Evolutionary conservation across 2,888 invertebrate genomes (phyloP), one percentile per base, ranked within the genome.

Genomic region (Actias luna): DNA sequence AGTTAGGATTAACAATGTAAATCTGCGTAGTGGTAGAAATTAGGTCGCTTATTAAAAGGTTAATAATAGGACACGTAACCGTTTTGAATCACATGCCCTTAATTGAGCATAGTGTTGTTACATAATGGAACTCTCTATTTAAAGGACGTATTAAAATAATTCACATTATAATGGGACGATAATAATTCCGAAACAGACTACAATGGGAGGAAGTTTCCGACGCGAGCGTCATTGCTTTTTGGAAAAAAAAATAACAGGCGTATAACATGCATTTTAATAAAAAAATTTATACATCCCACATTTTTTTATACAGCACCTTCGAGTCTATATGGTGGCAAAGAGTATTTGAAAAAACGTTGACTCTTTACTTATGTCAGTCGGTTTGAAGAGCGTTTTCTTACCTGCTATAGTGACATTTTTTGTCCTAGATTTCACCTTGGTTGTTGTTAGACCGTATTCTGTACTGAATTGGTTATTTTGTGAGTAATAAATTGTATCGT

Each of bases 121-220:
- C 46, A 46, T 1, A 46, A 10, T 22, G 46, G 18, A 25, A 50
- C 12, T 25, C 12, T 50, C 46, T 50, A 25, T 50, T 50, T 22
- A 50, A 22, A 22, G 4, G 22, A 50, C 22, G 46, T 25, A 50
- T 50, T 50, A 12, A 25, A 50, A 50, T 29, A 29, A 16, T 29
- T 29, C 55, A n/a, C 29, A 29, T 27, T n/a, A 55, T 60, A 60
- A 60, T 39, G 60, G 60, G 60, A 39, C 46, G 16, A 25, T 12
- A 22, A 10, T 61, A 55, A 52, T 59, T 29, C 59, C 29, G 63
- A 29, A 46, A 73, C 73, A 75, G 78, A 86, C 88, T 88, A 92
- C 91, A 92, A 91, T 90, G 89, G 87, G 73, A 91, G 90, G 91
- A 91, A 91, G 91, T 89, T 85, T 87, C 84, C 87, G 87, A 83